Percentiles rank a stretch among this genome's conserved stretches.
Conservation (phyloP, 2,797 vertebrate genomes). For the Alca torda region DNA sequence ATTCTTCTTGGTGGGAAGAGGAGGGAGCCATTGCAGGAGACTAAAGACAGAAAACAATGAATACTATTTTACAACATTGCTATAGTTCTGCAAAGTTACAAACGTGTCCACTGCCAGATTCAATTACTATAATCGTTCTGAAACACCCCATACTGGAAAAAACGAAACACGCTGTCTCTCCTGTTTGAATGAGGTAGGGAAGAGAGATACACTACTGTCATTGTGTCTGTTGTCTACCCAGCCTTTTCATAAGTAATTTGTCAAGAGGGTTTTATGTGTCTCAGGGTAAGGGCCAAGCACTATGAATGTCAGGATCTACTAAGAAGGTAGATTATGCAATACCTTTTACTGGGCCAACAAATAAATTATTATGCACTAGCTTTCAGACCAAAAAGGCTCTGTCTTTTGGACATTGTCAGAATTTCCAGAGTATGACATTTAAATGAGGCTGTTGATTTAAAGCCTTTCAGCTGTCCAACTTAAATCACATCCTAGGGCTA, state of each 20-base stretch:
- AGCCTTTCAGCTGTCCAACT: neutral
- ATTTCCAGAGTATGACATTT: constrained; percentile 14
- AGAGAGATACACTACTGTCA: neutral
- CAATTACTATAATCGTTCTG: neutral
- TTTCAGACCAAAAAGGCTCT: constrained; percentile 24
- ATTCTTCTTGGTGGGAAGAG: neutral
- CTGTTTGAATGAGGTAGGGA: neutral
- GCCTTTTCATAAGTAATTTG: neutral
- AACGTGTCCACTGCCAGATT: neutral
- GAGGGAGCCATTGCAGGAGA: rapidly evolving
- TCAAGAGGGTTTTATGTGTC: neutral
- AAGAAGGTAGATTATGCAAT: constrained; percentile 15
- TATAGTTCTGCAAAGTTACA: neutral
- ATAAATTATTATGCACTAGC: neutral
- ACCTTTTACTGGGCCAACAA: constrained; percentile 20
- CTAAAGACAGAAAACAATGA: neutral
- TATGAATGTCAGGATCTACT: constrained; percentile 24
- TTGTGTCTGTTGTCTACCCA: neutral
- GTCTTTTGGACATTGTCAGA: neutral
- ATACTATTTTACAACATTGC: neutral
- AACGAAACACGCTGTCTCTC: neutral
- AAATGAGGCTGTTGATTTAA: constrained; percentile 23
- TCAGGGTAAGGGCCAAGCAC: constrained; percentile 5
- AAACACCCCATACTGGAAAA: neutral
- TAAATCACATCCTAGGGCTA: neutral